These are phyloP conservation scores for Hiodon alosoides DNA, from an alignment of 2,113 vertebrate genomes.

Conservation along the genomic window DNA sequence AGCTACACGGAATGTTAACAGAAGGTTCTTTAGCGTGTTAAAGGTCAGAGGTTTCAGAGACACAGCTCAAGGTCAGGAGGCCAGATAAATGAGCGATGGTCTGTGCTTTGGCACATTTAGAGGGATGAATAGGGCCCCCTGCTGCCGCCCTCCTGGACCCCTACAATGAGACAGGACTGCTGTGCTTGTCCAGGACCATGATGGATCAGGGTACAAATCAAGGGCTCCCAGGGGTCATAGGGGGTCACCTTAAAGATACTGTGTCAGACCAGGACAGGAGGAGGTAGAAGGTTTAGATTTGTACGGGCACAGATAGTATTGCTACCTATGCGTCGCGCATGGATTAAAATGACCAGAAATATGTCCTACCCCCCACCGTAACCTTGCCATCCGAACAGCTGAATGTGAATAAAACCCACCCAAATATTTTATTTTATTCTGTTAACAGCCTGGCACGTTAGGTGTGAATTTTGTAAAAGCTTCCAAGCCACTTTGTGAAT, in stretches of 20 bases:
- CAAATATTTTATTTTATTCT: too few relatives aligned
- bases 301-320: neutral
- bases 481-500: too few relatives aligned
- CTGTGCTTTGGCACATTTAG: conserved; percentile 52
- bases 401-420: too few relatives aligned
- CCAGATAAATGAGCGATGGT: conserved; percentile 46
- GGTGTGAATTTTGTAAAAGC: too few relatives aligned
- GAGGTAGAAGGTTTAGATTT: conserved; percentile 7
- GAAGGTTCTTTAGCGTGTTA: conserved; percentile 36
- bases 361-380: neutral
- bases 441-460: too few relatives aligned
- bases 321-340: conserved; percentile 1
- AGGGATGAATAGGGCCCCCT: conserved; percentile 38
- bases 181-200: conserved; percentile 48
- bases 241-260: conserved; percentile 41
- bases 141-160: conserved; percentile 6
- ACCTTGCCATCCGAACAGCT: too few relatives aligned
- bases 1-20: neutral
- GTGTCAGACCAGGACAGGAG: conserved; percentile 24
- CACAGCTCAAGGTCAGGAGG: conserved; percentile 53
- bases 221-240: conserved; percentile 39
- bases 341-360: neutral
- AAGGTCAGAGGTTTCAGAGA: conserved; percentile 31
- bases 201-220: conserved; percentile 61
- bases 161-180: conserved; percentile 53